phyloP scores from a whole-genome alignment of 2,113 vertebrate genomes.

The Herpetotheres cachinnans region DNA sequence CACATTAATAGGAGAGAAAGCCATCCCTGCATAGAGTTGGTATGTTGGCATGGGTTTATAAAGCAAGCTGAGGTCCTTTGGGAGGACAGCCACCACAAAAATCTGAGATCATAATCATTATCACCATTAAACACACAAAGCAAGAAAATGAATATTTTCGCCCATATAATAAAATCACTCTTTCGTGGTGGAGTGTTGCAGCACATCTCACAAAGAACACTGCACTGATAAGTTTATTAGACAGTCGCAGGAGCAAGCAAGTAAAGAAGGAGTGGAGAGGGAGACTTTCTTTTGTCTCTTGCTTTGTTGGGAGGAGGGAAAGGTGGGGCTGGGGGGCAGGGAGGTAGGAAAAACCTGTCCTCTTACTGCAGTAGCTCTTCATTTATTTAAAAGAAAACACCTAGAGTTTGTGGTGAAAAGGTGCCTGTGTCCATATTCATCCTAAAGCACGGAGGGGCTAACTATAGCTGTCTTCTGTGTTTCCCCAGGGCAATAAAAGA shows the following conservation, averaged over 20 bases:
- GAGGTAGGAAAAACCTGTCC: neutral
- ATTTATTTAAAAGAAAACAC: neutral
- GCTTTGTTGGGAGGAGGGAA: neutral
- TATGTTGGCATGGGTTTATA: neutral
- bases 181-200: neutral
- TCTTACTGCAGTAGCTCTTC: neutral
- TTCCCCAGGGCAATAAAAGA: neutral
- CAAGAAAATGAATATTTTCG: neutral
- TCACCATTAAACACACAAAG: neutral
- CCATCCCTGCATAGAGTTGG: fast-evolving
- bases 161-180: neutral
- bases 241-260: neutral
- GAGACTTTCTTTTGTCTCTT: neutral
- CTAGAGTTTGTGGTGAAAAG: neutral
- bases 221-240: neutral
- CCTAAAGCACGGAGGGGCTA: neutral
- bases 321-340: fast-evolving
- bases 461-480: neutral
- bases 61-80: neutral
- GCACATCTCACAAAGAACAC: neutral
- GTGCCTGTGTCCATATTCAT: neutral
- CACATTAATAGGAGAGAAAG: neutral
- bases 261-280: neutral
- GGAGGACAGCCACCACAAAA: neutral
- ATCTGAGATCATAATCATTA: neutral